Evolutionary conservation across 2,113 vertebrate genomes (phyloP).

Genomic region (Xiphorhynchus elegans): DNA sequence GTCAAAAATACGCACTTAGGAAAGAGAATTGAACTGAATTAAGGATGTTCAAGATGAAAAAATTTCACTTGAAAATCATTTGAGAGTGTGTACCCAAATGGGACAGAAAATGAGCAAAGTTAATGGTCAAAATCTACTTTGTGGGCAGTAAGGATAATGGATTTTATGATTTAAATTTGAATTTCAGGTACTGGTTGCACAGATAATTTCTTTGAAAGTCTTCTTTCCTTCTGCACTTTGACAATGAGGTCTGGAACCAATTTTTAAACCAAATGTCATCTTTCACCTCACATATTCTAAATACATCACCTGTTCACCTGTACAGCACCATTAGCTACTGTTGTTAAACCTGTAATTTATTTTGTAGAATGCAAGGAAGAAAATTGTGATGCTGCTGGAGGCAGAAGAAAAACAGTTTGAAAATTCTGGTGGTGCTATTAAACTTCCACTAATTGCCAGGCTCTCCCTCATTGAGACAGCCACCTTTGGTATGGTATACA

Average conservation of each 20-base stretch:
- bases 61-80: constrained; percentile 36
- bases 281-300: neutral
- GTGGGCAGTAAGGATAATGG: neutral
- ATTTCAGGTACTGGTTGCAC: neutral
- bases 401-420: neutral
- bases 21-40: constrained; percentile 28
- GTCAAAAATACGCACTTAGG: constrained; percentile 57
- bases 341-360: neutral
- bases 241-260: neutral
- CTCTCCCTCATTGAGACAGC: neutral
- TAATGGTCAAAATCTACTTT: constrained; percentile 45
- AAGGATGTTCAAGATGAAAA: constrained; percentile 12
- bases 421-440: neutral
- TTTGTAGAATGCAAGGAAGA: neutral
- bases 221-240: neutral
- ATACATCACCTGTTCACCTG: neutral
- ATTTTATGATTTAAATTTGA: neutral
- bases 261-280: neutral
- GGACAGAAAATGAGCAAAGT: constrained; percentile 16
- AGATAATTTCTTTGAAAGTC: neutral
- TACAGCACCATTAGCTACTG: neutral
- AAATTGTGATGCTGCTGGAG: neutral
- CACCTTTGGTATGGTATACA: neutral
- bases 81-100: neutral
- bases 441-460: neutral